A percentile compares a stretch with the other conserved stretches of the same genome.
Conservation (phyloP, 2,113 vertebrate genomes). For the Polyodon spathula region DNA sequence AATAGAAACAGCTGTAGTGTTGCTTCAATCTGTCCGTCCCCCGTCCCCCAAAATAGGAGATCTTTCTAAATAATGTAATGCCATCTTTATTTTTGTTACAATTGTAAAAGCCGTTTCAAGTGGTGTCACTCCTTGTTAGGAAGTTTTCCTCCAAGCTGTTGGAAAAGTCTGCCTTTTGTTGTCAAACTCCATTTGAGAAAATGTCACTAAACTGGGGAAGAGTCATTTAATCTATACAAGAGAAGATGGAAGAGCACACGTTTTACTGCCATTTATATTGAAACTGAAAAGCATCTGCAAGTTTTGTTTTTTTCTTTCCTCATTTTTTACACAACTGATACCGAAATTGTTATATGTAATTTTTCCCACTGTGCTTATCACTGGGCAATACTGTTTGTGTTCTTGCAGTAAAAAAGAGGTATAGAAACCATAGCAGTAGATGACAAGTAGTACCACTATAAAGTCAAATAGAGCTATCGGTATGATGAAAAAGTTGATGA, state of each 20-base stretch:
- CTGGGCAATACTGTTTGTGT: too few relatives aligned
- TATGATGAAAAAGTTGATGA: too few relatives aligned
- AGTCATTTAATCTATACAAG: constrained; percentile 23
- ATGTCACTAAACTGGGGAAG: constrained; percentile 46
- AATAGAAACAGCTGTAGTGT: constrained; percentile 1
- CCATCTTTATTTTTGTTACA: constrained; percentile 53
- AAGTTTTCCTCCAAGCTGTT: constrained; percentile 39
- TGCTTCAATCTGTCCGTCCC: neutral
- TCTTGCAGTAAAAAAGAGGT: too few relatives aligned
- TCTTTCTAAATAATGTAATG: constrained; percentile 44
- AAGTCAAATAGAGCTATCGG: too few relatives aligned
- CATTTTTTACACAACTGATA: neutral
- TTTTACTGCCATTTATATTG: constrained; percentile 1
- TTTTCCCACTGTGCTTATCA: too few relatives aligned
- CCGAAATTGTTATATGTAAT: neutral
- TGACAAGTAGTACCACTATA: too few relatives aligned
- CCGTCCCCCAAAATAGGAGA: too few relatives aligned
- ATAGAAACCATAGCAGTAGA: too few relatives aligned
- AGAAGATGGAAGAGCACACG: constrained; percentile 23
- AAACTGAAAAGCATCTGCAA: constrained; percentile 15
- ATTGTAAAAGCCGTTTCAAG: constrained; percentile 43
- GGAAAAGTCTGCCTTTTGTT: constrained; percentile 61
- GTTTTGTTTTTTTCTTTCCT: neutral
- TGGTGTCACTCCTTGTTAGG: constrained; percentile 82
- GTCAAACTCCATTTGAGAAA: constrained; percentile 67